Percentiles rank a stretch among this genome's conserved stretches.
These are phyloP conservation scores for Hedychridium roseum DNA, from an alignment of 2,888 invertebrate genomes.

Conservation along the genomic window DNA sequence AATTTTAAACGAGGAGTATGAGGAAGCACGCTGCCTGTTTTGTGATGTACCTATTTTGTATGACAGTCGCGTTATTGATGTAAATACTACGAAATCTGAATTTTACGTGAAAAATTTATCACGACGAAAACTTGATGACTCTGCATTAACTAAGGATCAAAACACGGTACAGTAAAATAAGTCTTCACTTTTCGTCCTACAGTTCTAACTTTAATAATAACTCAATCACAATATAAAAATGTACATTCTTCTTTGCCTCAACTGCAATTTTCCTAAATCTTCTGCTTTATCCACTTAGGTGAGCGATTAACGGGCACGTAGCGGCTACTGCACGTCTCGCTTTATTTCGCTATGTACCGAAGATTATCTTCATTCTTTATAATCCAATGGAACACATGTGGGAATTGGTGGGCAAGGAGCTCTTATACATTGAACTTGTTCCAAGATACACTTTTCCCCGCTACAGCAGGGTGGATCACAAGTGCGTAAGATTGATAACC, in stretches of 20 bases:
- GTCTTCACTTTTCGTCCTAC: neutral
- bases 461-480: too few relatives aligned
- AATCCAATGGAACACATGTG: neutral
- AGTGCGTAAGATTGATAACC: too few relatives aligned
- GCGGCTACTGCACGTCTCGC: neutral
- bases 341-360: too few relatives aligned
- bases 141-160: neutral
- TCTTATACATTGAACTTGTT: neutral
- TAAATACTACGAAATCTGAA: neutral
- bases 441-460: neutral
- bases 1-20: constrained; percentile 43
- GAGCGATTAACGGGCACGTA: neutral
- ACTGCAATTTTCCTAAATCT: too few relatives aligned
- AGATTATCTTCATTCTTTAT: too few relatives aligned
- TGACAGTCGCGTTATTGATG: constrained; percentile 34
- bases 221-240: neutral
- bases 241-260: neutral
- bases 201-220: neutral
- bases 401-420: constrained; percentile 6
- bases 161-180: neutral
- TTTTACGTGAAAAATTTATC: constrained; percentile 25
- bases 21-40: constrained; percentile 49
- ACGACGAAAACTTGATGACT: neutral
- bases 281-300: neutral
- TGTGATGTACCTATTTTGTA: constrained; percentile 51